Conservation (phyloP, 92 coral and sea anemone species). For the Heliopora coerulea region DNA sequence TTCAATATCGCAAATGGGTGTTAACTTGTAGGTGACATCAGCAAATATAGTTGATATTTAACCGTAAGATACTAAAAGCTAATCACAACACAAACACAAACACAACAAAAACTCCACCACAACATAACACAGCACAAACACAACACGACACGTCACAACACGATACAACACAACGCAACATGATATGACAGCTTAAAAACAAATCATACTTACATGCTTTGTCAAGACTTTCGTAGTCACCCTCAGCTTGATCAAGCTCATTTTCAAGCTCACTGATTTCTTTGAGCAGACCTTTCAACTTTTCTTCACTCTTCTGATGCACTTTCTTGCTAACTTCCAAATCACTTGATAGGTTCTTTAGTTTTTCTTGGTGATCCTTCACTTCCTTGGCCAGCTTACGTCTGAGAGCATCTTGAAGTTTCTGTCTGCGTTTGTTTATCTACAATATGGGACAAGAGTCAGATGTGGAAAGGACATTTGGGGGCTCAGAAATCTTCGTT, state of each 20-base stretch:
- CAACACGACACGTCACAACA: too few relatives aligned
- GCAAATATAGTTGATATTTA: too few relatives aligned
- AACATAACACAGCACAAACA: too few relatives aligned
- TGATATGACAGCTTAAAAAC: too few relatives aligned
- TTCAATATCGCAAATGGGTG: too few relatives aligned
- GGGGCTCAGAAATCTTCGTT: too few relatives aligned
- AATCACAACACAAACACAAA: too few relatives aligned
- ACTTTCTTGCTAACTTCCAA: neutral
- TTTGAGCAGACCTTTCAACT: neutral
- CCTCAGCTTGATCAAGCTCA: neutral
- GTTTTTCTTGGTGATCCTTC: slow-evolving; percentile 5
- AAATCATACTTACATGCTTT: neutral
- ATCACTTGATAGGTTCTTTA: slow-evolving; percentile 8
- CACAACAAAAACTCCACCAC: too few relatives aligned
- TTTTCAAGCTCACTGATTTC: neutral
- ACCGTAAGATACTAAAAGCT: too few relatives aligned
- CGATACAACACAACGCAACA: too few relatives aligned
- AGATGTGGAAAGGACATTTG: neutral
- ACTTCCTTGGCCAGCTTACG: slow-evolving; percentile 14
- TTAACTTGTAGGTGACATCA: too few relatives aligned
- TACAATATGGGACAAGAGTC: neutral
- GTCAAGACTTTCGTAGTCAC: neutral
- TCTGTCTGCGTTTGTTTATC: slow-evolving; percentile 22
- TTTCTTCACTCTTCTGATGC: neutral
- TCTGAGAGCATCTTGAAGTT: slow-evolving; percentile 7